phyloP scores from a whole-genome alignment of 2,113 vertebrate species.

The Pseudopipra pipra region DNA sequence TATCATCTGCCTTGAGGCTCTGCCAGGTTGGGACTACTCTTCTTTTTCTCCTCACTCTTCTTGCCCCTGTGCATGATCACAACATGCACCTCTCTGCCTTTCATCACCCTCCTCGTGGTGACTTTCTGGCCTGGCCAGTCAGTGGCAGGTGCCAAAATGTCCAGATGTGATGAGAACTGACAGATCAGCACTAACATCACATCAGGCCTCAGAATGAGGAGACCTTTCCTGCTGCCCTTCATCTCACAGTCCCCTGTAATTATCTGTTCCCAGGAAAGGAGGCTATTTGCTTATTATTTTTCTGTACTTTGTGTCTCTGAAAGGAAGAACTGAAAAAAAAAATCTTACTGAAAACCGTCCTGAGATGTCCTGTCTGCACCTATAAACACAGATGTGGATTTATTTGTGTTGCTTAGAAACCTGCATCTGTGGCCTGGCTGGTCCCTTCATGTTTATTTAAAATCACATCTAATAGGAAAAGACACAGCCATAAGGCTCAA shows the following conservation, averaged over 20 bases:
- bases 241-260: not conserved
- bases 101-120: not conserved
- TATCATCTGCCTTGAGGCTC: not conserved
- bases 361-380: not conserved
- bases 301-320: not conserved
- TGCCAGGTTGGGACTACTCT: not conserved
- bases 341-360: not conserved
- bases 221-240: not conserved
- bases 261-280: not conserved
- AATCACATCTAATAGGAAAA: slow-evolving; percentile 47
- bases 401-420: slow-evolving; percentile 48
- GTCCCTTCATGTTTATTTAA: slow-evolving; percentile 62
- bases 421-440: slow-evolving; percentile 6
- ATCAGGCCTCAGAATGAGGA: not conserved
- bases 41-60: not conserved
- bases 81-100: not conserved
- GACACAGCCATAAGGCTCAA: slow-evolving; percentile 33
- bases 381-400: not conserved
- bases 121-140: not conserved
- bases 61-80: fast-evolving
- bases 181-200: not conserved
- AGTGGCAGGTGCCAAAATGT: not conserved
- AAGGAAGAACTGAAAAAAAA: not conserved
- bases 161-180: not conserved
- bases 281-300: not conserved